These are phyloP conservation scores for Saimiri boliviensis DNA, from an alignment of 2,113 vertebrate species.

Conservation along the genomic window DNA sequence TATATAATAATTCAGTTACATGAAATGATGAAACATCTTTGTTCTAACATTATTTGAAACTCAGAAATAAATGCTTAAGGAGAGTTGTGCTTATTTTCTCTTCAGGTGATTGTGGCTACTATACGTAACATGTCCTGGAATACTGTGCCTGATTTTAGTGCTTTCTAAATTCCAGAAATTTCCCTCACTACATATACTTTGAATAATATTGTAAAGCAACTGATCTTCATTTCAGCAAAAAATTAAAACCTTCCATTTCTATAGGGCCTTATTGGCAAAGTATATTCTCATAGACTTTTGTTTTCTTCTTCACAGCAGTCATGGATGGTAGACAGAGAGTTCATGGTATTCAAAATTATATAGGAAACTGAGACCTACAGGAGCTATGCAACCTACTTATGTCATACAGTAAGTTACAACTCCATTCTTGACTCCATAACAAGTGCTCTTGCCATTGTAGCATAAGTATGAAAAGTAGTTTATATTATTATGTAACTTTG, in stretches of 20 bases:
- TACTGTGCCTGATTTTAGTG: background rate
- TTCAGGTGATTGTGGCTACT: background rate
- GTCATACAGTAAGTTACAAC: background rate
- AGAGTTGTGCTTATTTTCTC: slow-evolving; percentile 1
- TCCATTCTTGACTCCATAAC: background rate
- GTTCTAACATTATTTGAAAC: background rate
- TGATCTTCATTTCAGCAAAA: slow-evolving; percentile 26
- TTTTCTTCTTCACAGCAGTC: background rate
- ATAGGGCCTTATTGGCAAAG: background rate
- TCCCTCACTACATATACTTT: background rate
- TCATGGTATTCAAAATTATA: slow-evolving; percentile 9
- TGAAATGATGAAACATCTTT: background rate
- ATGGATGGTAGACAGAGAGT: background rate
- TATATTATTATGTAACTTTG: slow-evolving; percentile 16
- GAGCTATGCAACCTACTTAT: background rate
- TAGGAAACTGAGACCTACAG: background rate
- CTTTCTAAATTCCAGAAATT: background rate
- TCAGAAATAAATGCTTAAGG: slow-evolving; percentile 2
- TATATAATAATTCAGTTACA: background rate
- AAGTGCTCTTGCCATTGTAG: background rate
- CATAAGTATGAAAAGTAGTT: background rate
- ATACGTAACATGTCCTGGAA: background rate
- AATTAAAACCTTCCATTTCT: background rate
- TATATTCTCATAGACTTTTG: background rate
- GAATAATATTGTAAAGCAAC: background rate